Base-by-base conservation (phyloP, 2,797 vertebrate species). In the Esox lucius region DNA sequence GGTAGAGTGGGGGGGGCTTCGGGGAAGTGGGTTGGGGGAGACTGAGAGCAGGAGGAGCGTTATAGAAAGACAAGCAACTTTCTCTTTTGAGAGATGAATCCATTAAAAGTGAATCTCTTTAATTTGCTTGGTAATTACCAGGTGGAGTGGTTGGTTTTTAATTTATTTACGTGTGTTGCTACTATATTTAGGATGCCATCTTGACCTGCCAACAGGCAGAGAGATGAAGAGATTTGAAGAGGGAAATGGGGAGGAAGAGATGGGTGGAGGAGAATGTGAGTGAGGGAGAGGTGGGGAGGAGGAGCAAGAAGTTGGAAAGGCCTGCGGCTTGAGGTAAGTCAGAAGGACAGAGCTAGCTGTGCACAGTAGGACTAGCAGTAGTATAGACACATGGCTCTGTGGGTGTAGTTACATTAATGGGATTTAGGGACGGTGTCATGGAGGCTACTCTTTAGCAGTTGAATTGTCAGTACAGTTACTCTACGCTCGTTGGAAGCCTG, bases 41-140 rank as follows among this genome's bases (percentile, higher is more conserved):
- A 11, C 12, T 2, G 12, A 12, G 42, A 46, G 12, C 42, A 46
- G 12, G 11, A 46, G 42, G 42, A 46, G 42, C 12, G 9, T 11
- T 46, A 11, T 13, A 46, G 42, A 46, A 8, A 19, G 64, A 2
- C n/a, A 68, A 31, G 68, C 78, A 80, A 11, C 42, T 76, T 75
- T 75, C 77, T 81, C 91, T 87, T 89, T 68, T 84, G 90, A 90
- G 91, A 91, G 72, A 87, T 83, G 83, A 93, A 87, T 90, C 87
- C 86, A 93, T 93, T 93, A 90, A 88, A 78, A 88, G 85, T 84
- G 79, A 80, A 91, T 91, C 76, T 85, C 87, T 91, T 93, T 93
- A 92, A 94, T 93, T 93, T 91, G 91, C 84, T 80, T 76, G 78
- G 79, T 92, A 93, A 93, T 93, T 92, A 90, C 90, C 88, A 91